phyloP scores from a whole-genome alignment of 2,888 invertebrate species.

The Cylindroiulus punctatus region DNA sequence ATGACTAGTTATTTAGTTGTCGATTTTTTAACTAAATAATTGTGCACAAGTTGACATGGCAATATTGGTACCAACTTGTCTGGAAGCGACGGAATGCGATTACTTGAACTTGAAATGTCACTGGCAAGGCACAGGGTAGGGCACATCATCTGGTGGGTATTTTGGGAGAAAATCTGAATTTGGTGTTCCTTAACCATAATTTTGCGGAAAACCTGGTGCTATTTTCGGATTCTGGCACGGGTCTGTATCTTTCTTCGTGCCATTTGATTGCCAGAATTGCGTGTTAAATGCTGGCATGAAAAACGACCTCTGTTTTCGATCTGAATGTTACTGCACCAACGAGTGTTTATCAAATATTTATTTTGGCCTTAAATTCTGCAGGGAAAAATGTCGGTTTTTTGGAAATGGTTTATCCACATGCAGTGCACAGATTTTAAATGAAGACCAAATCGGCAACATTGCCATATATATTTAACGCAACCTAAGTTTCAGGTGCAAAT shows the following conservation, averaged over 20 bases:
- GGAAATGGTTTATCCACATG: no score
- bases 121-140: neutral
- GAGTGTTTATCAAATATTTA: neutral
- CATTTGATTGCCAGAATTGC: neutral
- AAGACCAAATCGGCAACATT: no score
- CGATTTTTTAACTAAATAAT: no score
- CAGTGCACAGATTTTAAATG: no score
- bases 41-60: no score
- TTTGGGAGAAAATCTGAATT: constrained; percentile 32
- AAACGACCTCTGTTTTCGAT: neutral
- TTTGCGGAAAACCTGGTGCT: constrained; percentile 24
- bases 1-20: no score
- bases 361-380: neutral
- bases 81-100: neutral
- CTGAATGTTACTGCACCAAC: neutral
- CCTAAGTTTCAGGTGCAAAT: no score
- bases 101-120: constrained; percentile 30
- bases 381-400: neutral
- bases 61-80: constrained; percentile 32
- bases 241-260: neutral
- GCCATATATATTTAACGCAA: no score
- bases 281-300: neutral
- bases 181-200: constrained; percentile 25
- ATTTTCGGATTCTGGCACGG: neutral
- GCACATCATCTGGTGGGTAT: constrained; percentile 24